phyloP scores from a whole-genome alignment of 2,797 vertebrate species.

The Tragelaphus oryx region DNA sequence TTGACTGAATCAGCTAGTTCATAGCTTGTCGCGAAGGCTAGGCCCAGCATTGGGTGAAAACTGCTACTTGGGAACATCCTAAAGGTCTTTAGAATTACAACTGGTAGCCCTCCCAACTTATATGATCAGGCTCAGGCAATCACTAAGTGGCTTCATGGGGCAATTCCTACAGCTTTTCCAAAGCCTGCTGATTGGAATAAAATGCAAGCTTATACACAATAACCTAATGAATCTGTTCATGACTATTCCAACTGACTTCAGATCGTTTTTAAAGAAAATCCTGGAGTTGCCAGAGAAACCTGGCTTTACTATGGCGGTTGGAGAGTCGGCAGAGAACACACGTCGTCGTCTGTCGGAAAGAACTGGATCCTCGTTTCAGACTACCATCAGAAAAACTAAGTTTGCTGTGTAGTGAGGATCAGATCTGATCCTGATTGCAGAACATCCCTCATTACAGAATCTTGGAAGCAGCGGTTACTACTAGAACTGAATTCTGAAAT shows the following conservation, averaged over 20 bases:
- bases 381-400: slow-evolving; percentile 61
- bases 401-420: slow-evolving; percentile 64
- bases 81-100: background rate
- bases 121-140: background rate
- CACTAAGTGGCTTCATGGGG: background rate
- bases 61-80: background rate
- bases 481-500: slow-evolving; percentile 62
- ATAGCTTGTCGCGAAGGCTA: background rate
- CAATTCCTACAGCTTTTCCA: background rate
- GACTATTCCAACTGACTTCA: background rate
- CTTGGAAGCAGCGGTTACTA: slow-evolving; percentile 52
- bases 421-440: slow-evolving; percentile 58
- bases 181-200: background rate
- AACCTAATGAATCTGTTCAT: background rate
- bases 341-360: no score
- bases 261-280: background rate
- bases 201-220: background rate
- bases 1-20: background rate
- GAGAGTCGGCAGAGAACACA: no score
- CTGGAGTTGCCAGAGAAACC: no score
- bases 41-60: background rate
- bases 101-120: background rate
- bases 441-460: slow-evolving; percentile 41
- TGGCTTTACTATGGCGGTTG: no score
- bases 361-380: background rate